Evolutionary conservation across 30 jellyfish, hydroid and myxozoan species (phyloP), one percentile per base, ranked within the genome.

Genomic region (Morbakka virulenta): DNA sequence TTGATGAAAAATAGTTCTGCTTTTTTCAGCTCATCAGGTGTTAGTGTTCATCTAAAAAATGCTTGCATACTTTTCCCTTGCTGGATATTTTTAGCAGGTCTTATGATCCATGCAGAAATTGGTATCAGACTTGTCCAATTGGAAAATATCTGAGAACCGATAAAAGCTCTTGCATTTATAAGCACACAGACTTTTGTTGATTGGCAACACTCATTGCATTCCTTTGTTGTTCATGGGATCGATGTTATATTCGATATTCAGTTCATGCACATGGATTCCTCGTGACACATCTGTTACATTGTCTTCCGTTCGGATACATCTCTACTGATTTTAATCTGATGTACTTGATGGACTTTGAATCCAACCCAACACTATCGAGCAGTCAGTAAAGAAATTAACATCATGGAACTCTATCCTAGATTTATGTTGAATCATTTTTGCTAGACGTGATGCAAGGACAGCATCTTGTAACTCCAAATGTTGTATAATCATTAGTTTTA

Each of bases 381-480:
- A 63, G 80, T 84, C 89, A n/a, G 85, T 51, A 65, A 64, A 64
- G 70, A 52, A 74, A 2, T 21, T 74, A 35, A 52, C 84, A 50
- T 84, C 79, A 2, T 29, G 29, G 72, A 74, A 62, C 29, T 29
- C 76, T 31, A 82, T 57, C 67, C 87, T 71, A 57, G 87, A 32
- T 50, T 82, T n/a, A n/a, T n/a, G 77, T 24, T 41, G 57, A 17
- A 72, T 82, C 72, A 61, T 1, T 30, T 72, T 72, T 35, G 82
- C 82, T 0, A 82, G 82, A 22, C 87, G 78, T 26, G 82, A 49
- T 34, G 94, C 82, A 35, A 82, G 87, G 31, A 82, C 94, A 33
- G 94, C 87, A 31, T 76, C 94, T 35, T 63, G 87, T 22, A 82
- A 30, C 82, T 82, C 94, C 32, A 82, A 26, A 24, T 77, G 86